Conservation (phyloP, 1,140 invertebrate species). For the Zaprionus gabonicus region DNA sequence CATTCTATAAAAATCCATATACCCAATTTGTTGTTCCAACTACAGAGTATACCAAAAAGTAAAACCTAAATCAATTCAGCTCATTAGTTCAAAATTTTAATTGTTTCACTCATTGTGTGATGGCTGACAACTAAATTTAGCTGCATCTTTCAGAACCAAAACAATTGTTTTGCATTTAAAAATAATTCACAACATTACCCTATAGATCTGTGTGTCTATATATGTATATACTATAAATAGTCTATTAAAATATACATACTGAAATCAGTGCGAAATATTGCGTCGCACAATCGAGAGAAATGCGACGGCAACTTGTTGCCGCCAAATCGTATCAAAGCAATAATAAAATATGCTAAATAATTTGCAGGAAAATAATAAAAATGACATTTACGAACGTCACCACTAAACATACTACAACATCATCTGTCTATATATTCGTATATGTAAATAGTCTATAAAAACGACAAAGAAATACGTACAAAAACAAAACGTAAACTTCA, state of each 20-base stretch:
- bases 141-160: constrained; percentile 28
- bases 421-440: background rate
- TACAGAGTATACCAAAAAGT: background rate
- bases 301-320: constrained; percentile 37
- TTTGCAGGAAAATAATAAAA: constrained; percentile 25
- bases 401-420: constrained; percentile 9
- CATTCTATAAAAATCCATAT: background rate
- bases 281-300: constrained; percentile 33
- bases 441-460: constrained; percentile 2
- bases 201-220: background rate
- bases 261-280: constrained; percentile 29
- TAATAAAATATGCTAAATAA: constrained; percentile 20
- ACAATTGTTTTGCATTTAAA: constrained; percentile 52
- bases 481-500: constrained; percentile 32
- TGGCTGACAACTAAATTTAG: constrained; percentile 62
- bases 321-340: constrained; percentile 20
- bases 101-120: constrained; percentile 41
- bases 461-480: constrained; percentile 6
- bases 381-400: constrained; percentile 33
- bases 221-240: background rate
- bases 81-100: constrained; percentile 44
- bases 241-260: constrained; percentile 9
- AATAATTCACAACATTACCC: constrained; percentile 38
- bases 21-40: background rate
- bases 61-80: constrained; percentile 2